A percentile compares a stretch with the other conserved stretches of the same genome.
These are phyloP conservation scores for Ornithorhynchus anatinus DNA, from an alignment of 2,113 vertebrate genomes.

Conservation along the genomic window DNA sequence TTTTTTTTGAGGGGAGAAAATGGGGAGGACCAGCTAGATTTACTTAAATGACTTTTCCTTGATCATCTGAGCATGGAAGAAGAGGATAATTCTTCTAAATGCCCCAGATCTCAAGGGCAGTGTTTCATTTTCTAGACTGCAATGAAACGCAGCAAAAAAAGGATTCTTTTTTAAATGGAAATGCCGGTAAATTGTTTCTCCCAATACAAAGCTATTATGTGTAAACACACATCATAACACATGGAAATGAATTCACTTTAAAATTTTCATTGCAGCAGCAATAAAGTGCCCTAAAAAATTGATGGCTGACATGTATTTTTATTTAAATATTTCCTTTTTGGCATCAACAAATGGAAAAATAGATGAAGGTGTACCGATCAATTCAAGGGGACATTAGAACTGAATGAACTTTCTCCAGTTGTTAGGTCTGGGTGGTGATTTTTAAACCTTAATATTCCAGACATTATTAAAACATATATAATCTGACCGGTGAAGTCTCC, in stretches of 20 bases:
- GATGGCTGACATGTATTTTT: slow-evolving; percentile 15
- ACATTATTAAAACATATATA: neutral
- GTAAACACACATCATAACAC: slow-evolving; percentile 1
- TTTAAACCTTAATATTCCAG: neutral
- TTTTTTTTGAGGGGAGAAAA: too few species aligned
- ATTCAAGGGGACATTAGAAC: neutral
- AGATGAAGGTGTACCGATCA: slow-evolving; percentile 3
- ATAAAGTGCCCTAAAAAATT: slow-evolving; percentile 14
- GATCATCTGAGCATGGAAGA: neutral
- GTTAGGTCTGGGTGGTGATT: neutral
- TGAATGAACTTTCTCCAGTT: neutral
- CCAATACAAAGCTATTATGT: neutral
- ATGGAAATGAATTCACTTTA: slow-evolving; percentile 8
- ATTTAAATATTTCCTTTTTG: slow-evolving; percentile 21
- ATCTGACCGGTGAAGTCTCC: neutral
- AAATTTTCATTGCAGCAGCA: neutral
- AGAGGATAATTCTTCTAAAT: neutral
- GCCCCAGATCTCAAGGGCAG: neutral
- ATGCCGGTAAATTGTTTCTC: neutral
- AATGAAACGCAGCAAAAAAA: slow-evolving; percentile 15
- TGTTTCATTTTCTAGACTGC: neutral
- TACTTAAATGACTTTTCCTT: neutral
- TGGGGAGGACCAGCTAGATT: neutral
- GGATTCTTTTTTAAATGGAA: slow-evolving; percentile 8
- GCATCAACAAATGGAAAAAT: slow-evolving; percentile 27